phyloP scores from a whole-genome alignment of 30 jellyfish, hydroid and myxozoan genomes.

The Aurelia coerulea region DNA sequence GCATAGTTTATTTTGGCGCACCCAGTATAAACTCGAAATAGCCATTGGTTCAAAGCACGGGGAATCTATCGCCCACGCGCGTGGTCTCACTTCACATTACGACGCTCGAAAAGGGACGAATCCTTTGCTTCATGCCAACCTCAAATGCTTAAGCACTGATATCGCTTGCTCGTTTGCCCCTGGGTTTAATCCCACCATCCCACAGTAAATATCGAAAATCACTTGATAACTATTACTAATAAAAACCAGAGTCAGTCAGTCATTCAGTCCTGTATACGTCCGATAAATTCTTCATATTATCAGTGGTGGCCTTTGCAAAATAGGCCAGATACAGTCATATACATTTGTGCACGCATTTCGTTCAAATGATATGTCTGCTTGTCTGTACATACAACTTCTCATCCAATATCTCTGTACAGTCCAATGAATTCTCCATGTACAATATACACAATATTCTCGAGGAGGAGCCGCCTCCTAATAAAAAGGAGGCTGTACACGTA shows the following conservation, averaged over 20 bases:
- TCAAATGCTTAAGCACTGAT: no score
- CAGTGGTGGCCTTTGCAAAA: slow-evolving; percentile 11
- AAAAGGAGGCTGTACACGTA: slow-evolving; percentile 46
- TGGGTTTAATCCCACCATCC: no score
- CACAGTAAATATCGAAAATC: not conserved
- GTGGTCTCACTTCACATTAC: no score
- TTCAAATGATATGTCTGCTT: slow-evolving; percentile 34
- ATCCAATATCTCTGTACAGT: slow-evolving; percentile 55
- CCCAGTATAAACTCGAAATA: no score
- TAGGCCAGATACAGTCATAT: slow-evolving; percentile 8
- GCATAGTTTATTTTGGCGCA: no score
- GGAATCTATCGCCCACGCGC: no score
- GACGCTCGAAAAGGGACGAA: no score
- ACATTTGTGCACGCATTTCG: not conserved
- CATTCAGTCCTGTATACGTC: no score
- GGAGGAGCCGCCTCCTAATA: slow-evolving; percentile 58
- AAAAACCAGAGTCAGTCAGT: slow-evolving; percentile 2
- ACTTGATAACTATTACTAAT: not conserved
- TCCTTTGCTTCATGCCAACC: no score
- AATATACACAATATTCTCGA: slow-evolving; percentile 58
- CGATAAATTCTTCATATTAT: not conserved
- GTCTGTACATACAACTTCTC: slow-evolving; percentile 19
- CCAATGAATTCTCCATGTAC: slow-evolving; percentile 68
- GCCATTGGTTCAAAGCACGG: no score
- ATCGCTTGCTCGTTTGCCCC: no score